Conservation (phyloP, 2,888 invertebrate species). For the Chrysodeixis includens region DNA sequence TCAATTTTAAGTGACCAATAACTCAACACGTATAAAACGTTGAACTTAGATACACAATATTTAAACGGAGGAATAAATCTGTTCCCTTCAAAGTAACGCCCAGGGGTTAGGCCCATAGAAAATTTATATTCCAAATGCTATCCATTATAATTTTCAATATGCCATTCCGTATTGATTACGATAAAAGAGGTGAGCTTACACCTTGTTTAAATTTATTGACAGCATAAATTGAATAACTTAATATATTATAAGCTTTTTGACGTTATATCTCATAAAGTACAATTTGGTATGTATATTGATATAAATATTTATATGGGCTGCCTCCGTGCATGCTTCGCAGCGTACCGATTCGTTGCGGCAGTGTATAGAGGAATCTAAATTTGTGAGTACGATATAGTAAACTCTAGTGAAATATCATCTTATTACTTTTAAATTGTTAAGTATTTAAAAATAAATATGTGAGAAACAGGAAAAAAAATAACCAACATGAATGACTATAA, state of each 20-base stretch:
- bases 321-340: slow-evolving; percentile 21
- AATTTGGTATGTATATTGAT: slow-evolving; percentile 47
- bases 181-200: slow-evolving; percentile 54
- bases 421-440: no score
- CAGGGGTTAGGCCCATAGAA: slow-evolving; percentile 44
- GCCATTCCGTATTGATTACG: slow-evolving; percentile 52
- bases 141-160: slow-evolving; percentile 55
- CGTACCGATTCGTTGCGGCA: slow-evolving; percentile 23
- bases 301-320: slow-evolving; percentile 36
- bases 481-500: no score
- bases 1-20: neutral
- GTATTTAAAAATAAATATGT: no score
- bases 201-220: slow-evolving; percentile 58
- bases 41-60: slow-evolving; percentile 24
- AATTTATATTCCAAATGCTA: slow-evolving; percentile 58
- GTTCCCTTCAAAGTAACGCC: slow-evolving; percentile 45
- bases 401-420: no score
- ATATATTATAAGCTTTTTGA: slow-evolving; percentile 52
- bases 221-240: slow-evolving; percentile 60
- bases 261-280: slow-evolving; percentile 54
- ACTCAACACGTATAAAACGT: slow-evolving; percentile 15
- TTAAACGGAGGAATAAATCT: slow-evolving; percentile 47
- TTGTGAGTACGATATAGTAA: neutral
- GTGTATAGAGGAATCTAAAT: neutral
- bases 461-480: no score